Evolutionary conservation across 2,113 vertebrate species (phyloP), one percentile per base, ranked within the genome.

Genomic region (Anser cygnoides): DNA sequence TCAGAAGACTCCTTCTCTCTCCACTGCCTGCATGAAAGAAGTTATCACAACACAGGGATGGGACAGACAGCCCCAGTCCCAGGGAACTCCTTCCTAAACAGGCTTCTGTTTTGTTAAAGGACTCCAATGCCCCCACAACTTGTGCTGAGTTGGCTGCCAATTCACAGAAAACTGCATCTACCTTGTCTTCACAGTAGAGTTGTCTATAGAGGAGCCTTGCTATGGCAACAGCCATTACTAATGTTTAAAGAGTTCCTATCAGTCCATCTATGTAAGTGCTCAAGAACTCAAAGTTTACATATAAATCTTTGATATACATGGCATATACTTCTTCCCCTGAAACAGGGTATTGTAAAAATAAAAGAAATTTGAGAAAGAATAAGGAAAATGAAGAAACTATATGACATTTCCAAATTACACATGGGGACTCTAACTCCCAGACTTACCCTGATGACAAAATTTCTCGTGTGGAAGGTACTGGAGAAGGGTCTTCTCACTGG

Each of bases 31-130:
- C 29, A 46, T 67, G 43, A 46, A 33, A 67, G 21, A 21, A 31
- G 29, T 21, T n/a, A 44, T 2, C 70, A 61, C 37, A 72, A 29
- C 16, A 4, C 0, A 0, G n/a, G 37, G 31, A 59, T 1, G 0
- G 1, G 54, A 33, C 11, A 61, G 70, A 26, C 5, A 66, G 33
- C 5, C 35, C 50, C 37, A n/a, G 11, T 5, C 23, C 58, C 0
- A 0, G 79, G 50, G n/a, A 80, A 66, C 90, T 86, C 67, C n/a
- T 85, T 94, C 43, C 70, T 65, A 49, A 35, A 11, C 14, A 78
- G 33, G 43, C 6, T 71, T 79, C 0, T 5, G 3, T 33, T 76
- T 65, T 76, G 29, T 80, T 79, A 59, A 88, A 87, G 66, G 22
- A 15, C 4, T 4, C 4, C 10, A 66, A 26, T 37, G 20, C 10